Evolutionary conservation across 2,888 invertebrate genomes (phyloP).

Genomic region (Lepidocyrtinus sp.): DNA sequence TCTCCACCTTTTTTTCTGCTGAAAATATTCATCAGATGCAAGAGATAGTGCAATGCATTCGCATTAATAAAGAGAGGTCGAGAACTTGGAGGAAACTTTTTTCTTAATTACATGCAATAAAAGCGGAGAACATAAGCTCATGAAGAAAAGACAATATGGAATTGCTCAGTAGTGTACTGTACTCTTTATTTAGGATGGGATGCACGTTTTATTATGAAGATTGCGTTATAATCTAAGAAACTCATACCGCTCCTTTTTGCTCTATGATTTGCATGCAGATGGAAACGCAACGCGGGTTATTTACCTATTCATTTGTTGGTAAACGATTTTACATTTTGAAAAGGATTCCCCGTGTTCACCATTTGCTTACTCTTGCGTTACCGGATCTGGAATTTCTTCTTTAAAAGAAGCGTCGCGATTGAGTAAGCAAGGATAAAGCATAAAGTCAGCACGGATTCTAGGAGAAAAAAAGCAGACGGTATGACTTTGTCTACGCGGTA

Average conservation of each 20-base stretch:
- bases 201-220: neutral
- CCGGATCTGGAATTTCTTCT: conserved; percentile 24
- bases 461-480: neutral
- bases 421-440: neutral
- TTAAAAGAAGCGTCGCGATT: neutral
- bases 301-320: conserved; percentile 54
- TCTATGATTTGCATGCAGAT: conserved; percentile 37
- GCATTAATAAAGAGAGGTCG: conserved; percentile 26
- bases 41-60: conserved; percentile 20
- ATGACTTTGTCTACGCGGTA: neutral
- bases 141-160: neutral
- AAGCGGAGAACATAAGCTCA: neutral
- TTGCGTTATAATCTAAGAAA: too few relatives aligned
- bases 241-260: conserved; percentile 1
- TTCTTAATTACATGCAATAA: neutral
- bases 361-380: conserved; percentile 12
- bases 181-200: neutral
- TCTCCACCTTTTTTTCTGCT: conserved; percentile 30
- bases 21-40: conserved; percentile 14
- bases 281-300: conserved; percentile 40
- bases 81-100: conserved; percentile 5
- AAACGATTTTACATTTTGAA: conserved; percentile 19
- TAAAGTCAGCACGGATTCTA: neutral
- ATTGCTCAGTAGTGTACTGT: too few relatives aligned
- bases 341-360: neutral